Percentiles rank a stretch among this genome's conserved stretches.
phyloP scores from a whole-genome alignment of 1,140 invertebrate species.

The Drosophila lowei region DNA sequence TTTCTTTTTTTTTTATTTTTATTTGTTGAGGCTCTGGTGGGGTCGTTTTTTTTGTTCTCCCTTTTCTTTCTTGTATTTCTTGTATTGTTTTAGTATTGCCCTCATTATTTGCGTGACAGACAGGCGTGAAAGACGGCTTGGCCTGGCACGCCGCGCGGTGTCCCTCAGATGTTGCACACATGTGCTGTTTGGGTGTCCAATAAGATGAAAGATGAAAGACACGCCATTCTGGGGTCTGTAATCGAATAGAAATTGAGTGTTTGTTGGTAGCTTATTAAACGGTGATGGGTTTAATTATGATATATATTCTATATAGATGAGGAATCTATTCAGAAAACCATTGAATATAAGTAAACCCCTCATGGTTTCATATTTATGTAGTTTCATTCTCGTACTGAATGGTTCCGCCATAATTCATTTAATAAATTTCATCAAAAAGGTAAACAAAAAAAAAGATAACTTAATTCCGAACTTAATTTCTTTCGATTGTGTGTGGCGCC shows the following conservation, averaged over 20 bases:
- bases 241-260: conserved; percentile 6
- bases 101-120: conserved; percentile 37
- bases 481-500: too few species aligned
- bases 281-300: too few species aligned
- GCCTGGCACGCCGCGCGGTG: not conserved
- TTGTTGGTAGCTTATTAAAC: too few species aligned
- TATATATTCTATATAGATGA: too few species aligned
- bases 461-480: too few species aligned
- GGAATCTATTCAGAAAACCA: too few species aligned
- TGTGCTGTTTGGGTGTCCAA: conserved; percentile 9
- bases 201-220: conserved; percentile 27
- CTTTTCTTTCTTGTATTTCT: not conserved
- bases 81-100: conserved; percentile 28
- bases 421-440: too few species aligned
- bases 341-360: too few species aligned
- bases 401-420: too few species aligned
- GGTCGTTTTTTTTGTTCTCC: not conserved
- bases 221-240: not conserved
- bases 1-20: not conserved
- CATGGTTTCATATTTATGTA: too few species aligned
- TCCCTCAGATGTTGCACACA: conserved; percentile 36
- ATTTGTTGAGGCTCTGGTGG: not conserved
- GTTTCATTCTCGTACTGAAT: too few species aligned
- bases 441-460: too few species aligned
- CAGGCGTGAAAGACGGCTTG: conserved; percentile 12